Conservation (phyloP, 2,888 invertebrate genomes). For the Melieria omissa region DNA sequence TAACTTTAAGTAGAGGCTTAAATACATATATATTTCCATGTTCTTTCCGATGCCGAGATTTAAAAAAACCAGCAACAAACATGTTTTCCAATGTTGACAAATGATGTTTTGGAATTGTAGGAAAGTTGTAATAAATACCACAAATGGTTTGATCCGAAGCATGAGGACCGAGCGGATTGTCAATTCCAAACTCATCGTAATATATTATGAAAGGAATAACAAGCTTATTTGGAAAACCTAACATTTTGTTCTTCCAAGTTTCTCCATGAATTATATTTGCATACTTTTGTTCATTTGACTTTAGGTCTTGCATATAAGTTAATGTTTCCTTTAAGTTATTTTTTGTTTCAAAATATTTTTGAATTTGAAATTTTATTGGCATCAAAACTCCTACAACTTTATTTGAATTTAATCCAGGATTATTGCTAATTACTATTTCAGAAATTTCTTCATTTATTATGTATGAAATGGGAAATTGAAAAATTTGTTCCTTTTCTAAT, state of each 20-base stretch:
- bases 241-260: slow-evolving; percentile 37
- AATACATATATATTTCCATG: slow-evolving; percentile 33
- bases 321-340: slow-evolving; percentile 37
- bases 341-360: slow-evolving; percentile 38
- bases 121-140: slow-evolving; percentile 41
- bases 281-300: neutral
- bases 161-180: slow-evolving; percentile 39
- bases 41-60: slow-evolving; percentile 33
- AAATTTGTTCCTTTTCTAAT: too few species aligned
- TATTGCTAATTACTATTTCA: slow-evolving; percentile 31
- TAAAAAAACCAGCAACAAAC: slow-evolving; percentile 38
- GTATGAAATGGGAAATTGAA: slow-evolving; percentile 19
- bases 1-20: slow-evolving; percentile 23
- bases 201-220: slow-evolving; percentile 38
- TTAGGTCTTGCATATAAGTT: slow-evolving; percentile 24
- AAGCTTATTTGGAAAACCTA: slow-evolving; percentile 29
- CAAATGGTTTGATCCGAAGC: slow-evolving; percentile 38
- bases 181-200: slow-evolving; percentile 41
- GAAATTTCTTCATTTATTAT: slow-evolving; percentile 31
- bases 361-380: slow-evolving; percentile 37
- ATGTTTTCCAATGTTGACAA: slow-evolving; percentile 40
- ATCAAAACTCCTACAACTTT: slow-evolving; percentile 36
- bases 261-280: slow-evolving; percentile 34
- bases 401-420: slow-evolving; percentile 33
- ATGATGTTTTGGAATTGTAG: slow-evolving; percentile 39